Evolutionary conservation across 2,797 vertebrate genomes (phyloP), one percentile per base, ranked within the genome.

Genomic region (Chanos chanos): DNA sequence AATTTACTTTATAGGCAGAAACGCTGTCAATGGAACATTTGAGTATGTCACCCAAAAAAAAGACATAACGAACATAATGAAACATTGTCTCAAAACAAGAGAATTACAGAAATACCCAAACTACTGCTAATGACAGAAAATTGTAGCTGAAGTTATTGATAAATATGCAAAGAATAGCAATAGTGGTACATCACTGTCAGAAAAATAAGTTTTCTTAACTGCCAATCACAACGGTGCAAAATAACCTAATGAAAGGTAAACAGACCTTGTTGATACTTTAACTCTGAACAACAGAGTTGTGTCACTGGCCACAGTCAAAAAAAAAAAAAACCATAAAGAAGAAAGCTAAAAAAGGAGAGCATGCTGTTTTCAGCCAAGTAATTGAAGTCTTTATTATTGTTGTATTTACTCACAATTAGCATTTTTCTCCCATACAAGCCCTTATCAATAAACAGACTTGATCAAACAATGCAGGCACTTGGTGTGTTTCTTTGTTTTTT

Each of bases 401-500:
- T 40, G 57, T 31, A 61, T 50, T 61, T 49, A 41, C 16, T 50
- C 57, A 3, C 50, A 60, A 18, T 40, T 45, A 31, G 8, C 37
- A 18, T 25, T 27, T 49, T 25, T 40, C 34, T 40, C 4, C 16
- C 16, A 28, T 8, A 31, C 22, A 60, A 49, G 60, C 57, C 28
- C 33, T 3, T 24, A 24, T 28, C 44, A 24, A 45, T 50, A 34
- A 40, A 45, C 61, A 40, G 60, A 61, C 40, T 61, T 45, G 25
- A 61, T 61, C 57, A 50, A 50, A 19, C 7, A 39, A 28, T 40
- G 34, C 18, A 50, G 31, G 41, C 34, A 40, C 45, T 40, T 15
- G 57, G 3, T 7, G 41, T 8, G 16, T 50, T 36, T 34, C 18
- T 13, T 49, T 49, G 7, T 25, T 50, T 40, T 31, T 39, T n/a